Percentiles rank a stretch among this genome's conserved stretches.
Evolutionary conservation across 2,113 vertebrate genomes (phyloP).

Genomic region (Tychaedon coryphoeus): DNA sequence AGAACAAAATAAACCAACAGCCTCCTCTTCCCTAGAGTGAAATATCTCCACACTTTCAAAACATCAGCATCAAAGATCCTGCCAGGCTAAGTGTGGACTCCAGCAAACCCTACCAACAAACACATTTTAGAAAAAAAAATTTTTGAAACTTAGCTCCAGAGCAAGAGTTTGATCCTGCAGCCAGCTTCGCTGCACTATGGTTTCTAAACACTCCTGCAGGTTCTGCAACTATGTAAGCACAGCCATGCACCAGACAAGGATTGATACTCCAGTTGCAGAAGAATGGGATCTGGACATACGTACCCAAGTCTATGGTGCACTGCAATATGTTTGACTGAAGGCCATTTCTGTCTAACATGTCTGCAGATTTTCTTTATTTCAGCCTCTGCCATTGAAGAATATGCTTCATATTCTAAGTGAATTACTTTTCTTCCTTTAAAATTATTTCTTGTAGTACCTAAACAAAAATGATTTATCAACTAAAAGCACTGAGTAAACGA

Average conservation of each 20-base stretch:
- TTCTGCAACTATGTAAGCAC: neutral
- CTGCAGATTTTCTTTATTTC: slow-evolving; percentile 86
- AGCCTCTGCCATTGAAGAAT: slow-evolving; percentile 85
- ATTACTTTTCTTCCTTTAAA: slow-evolving; percentile 85
- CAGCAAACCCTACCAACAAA: neutral
- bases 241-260: neutral
- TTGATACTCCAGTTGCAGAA: neutral
- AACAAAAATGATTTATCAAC: neutral
- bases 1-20: neutral
- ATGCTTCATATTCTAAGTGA: slow-evolving; percentile 90
- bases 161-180: neutral
- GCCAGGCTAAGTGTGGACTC: neutral
- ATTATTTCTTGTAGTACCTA: slow-evolving; percentile 89
- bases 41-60: neutral
- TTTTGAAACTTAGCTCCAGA: neutral
- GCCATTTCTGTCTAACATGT: slow-evolving; percentile 83
- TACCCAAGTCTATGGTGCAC: slow-evolving; percentile 91
- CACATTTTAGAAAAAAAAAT: neutral
- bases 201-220: neutral
- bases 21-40: neutral
- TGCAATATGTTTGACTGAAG: slow-evolving; percentile 80
- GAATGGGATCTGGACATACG: neutral
- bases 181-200: neutral
- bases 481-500: neutral
- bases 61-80: neutral